Evolutionary conservation across 2,113 vertebrate species (phyloP), one percentile per base, ranked within the genome.

Genomic region (Sebastes schlegelii): DNA sequence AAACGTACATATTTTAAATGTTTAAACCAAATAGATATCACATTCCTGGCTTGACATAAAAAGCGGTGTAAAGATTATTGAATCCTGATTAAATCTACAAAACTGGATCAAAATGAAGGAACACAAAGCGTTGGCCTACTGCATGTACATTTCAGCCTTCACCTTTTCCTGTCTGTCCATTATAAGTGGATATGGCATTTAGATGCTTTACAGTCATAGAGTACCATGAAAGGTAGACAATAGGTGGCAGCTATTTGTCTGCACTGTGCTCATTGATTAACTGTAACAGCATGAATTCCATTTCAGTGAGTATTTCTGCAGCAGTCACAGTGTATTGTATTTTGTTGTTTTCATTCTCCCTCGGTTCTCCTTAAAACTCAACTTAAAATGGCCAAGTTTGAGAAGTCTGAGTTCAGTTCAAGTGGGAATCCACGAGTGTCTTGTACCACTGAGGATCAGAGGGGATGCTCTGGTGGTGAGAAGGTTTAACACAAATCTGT

Each of bases 401-500:
- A 72, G 6, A 48, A 5, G 23, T 73, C 21, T 23, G 21, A 74
- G 60, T 51, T 80, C n/a, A 66, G 43, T 40, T 43, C 10, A 71
- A 67, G 40, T 26, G 1, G 21, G 11, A 55, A 70, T 34, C 75
- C n/a, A 61, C 54, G 63, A 2, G 1, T 21, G 57, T 60, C 34
- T 60, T 17, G 57, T 19, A 21, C 7, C 12, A 1, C 45, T 23
- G 34, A 60, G 60, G 62, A 75, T 80, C 76, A 82, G 65, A 83
- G 14, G 58, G 51, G 60, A 78, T 2, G 21, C 61, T 80, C n/a
- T 21, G 40, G 21, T 43, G 48, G 67, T 23, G 67, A 77, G 40
- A 80, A 64, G 83, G 69, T 76, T 84, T 61, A 79, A 85, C 77
- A 72, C 77, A 77, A 60, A 86, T 80, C 48, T 69, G 54, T 81